A percentile compares a stretch with the other conserved stretches of the same genome.
Conservation (phyloP, 2,797 vertebrate species). For the Pseudochromis fuscus region DNA sequence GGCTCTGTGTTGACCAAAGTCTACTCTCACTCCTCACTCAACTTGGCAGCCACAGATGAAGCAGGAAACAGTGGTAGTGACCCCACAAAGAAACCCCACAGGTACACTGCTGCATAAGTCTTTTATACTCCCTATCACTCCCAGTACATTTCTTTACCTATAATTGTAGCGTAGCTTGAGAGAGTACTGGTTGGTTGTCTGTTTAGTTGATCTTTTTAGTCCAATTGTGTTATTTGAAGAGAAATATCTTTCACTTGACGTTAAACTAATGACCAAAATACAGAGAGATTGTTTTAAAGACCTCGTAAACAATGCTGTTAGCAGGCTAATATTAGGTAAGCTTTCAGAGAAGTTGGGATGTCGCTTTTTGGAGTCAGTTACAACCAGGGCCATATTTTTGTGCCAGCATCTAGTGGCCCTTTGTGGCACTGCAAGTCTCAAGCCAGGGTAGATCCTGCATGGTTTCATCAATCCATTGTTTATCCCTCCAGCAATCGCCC, state of each 20-base stretch:
- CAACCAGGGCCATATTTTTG: no score
- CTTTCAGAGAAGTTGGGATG: no score
- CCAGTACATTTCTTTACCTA: neutral
- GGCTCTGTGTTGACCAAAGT: constrained; percentile 86
- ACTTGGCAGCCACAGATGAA: constrained; percentile 85
- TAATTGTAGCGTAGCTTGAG: neutral
- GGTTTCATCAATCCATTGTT: constrained; percentile 2
- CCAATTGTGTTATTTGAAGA: no score
- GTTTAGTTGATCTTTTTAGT: neutral
- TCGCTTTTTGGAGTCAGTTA: no score
- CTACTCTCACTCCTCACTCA: constrained; percentile 90
- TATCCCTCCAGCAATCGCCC: constrained; percentile 70
- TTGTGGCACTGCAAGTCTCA: neutral
- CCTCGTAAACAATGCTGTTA: no score
- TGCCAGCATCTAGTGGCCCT: neutral
- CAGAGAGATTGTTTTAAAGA: no score
- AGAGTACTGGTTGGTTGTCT: no score
- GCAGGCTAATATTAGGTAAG: no score
- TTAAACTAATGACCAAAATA: no score
- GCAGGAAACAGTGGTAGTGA: constrained; percentile 54
- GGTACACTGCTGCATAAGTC: constrained; percentile 56
- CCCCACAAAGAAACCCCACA: constrained; percentile 72
- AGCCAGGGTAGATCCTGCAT: no score
- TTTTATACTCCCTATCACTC: neutral
- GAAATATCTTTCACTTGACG: no score